These are phyloP conservation scores for Idris sp. DNA, from an alignment of 1,140 invertebrate genomes.

Conservation along the genomic window DNA sequence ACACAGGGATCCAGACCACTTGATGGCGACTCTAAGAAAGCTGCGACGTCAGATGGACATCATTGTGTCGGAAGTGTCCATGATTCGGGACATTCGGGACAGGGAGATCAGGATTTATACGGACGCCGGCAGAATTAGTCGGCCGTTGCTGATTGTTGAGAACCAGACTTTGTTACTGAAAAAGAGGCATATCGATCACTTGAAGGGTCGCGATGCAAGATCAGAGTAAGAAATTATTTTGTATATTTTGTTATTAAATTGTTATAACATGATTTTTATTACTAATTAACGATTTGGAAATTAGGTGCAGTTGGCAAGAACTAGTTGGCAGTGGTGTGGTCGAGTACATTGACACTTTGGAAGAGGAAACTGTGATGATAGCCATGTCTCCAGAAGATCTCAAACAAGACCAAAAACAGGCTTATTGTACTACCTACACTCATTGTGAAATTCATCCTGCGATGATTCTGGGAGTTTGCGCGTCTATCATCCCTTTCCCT, in stretches of 20 bases:
- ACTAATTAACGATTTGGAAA: constrained; percentile 2
- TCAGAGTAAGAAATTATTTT: constrained; percentile 8
- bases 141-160: constrained; percentile 65
- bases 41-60: constrained; percentile 67
- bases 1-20: constrained; percentile 65
- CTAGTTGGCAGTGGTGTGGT: constrained; percentile 65
- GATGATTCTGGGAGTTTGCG: constrained; percentile 68
- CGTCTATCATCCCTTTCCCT: constrained; percentile 68
- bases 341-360: constrained; percentile 66
- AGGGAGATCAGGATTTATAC: constrained; percentile 68
- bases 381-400: constrained; percentile 68
- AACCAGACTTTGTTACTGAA: constrained; percentile 60
- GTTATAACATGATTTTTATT: too few species aligned
- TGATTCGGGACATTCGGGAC: constrained; percentile 66
- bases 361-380: constrained; percentile 69
- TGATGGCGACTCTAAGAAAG: constrained; percentile 65
- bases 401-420: constrained; percentile 65
- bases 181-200: constrained; percentile 57
- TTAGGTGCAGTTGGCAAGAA: constrained; percentile 61
- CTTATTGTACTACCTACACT: constrained; percentile 67
- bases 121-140: constrained; percentile 66
- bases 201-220: constrained; percentile 57
- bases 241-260: too few species aligned
- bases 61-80: constrained; percentile 66
- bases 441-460: constrained; percentile 69